These are phyloP conservation scores for Ariolimax columbianus DNA, from an alignment of 2,888 invertebrate species.

Conservation along the genomic window DNA sequence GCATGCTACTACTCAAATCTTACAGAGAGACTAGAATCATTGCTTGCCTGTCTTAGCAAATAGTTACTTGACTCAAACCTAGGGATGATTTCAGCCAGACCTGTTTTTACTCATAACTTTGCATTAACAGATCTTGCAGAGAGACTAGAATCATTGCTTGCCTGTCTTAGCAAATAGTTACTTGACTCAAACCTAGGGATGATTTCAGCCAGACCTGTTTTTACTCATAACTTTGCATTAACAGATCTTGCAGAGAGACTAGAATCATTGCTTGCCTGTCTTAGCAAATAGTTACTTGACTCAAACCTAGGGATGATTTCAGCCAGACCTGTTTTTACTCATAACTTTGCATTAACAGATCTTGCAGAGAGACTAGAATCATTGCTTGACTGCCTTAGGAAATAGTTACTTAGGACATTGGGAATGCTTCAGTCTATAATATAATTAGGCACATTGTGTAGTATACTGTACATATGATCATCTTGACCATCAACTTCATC, in stretches of 20 bases:
- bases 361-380: background rate
- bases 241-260: background rate
- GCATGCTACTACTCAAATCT: too few species aligned
- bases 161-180: too few species aligned
- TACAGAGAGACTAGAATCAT: too few species aligned
- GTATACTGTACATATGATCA: constrained; percentile 41
- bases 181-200: too few species aligned
- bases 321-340: background rate
- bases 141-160: too few species aligned
- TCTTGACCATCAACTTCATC: constrained; percentile 16
- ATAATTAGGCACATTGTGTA: constrained; percentile 3
- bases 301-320: too few species aligned
- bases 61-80: too few species aligned
- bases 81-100: too few species aligned
- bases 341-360: background rate
- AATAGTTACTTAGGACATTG: background rate
- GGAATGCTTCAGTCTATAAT: background rate
- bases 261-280: background rate
- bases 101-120: too few species aligned
- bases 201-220: background rate
- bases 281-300: background rate
- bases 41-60: too few species aligned
- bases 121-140: too few species aligned
- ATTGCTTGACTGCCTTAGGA: background rate
- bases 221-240: too few species aligned